Base-by-base conservation (phyloP, 2,113 vertebrate genomes). In the Alethe castanea region DNA sequence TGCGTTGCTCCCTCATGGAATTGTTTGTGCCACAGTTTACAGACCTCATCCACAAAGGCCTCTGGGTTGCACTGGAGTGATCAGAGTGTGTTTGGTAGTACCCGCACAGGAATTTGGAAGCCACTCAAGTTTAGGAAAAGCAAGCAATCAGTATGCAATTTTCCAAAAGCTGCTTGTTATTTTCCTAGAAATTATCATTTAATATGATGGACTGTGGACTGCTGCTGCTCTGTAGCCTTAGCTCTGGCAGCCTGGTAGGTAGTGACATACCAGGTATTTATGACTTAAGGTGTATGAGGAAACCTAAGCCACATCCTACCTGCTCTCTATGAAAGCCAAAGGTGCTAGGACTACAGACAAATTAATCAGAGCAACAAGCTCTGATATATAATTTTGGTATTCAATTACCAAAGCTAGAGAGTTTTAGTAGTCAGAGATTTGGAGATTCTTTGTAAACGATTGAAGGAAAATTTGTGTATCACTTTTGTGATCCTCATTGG, bases 1-100 rank as follows among this genome's bases (percentile, higher is more conserved):
- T 42, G 1, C 24, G 0, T 7, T 72, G 19, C 20, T 76, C 29
- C 29, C 44, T 45, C 1, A 0, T 38, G 18, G 25, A 45, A 38
- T n/a, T 52, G 35, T 33, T 56, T 2, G 2, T 45, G 53, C n/a
- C 40, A 24, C 18, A 0, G 0, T 12, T 47, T 8, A 18, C 62
- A 76, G 44, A 44, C 10, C 28, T 9, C 19, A 42, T 67, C 29
- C 31, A 53, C 24, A 57, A 22, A 56, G 23, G 38, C 53, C 48
- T 38, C 40, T 65, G 69, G 13, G 5, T 14, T 54, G 22, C 8
- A 18, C 23, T 24, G 33, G 35, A 31, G 35, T 23, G 42, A 9
- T 38, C 44, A 44, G 36, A 28, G 3, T 31, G 8, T 44, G 11
- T 61, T 11, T 53, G 52, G 5, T 56, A 38, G 20, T 5, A 2